These are phyloP conservation scores for Sinocyclocheilus rhinocerous DNA, from an alignment of 2,113 vertebrate genomes.

Conservation along the genomic window DNA sequence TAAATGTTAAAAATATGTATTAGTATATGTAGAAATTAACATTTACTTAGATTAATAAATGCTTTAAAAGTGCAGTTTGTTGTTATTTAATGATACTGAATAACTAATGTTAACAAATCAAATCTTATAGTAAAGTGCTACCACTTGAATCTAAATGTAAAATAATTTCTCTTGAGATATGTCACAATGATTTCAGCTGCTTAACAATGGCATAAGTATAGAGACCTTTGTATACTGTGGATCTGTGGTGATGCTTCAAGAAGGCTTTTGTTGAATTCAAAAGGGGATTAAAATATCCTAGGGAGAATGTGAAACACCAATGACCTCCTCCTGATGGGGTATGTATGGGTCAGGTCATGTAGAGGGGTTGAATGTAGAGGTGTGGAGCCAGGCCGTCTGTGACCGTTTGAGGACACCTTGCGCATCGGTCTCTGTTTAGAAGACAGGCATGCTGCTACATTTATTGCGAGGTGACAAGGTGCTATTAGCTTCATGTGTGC, in stretches of 20 bases:
- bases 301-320: neutral
- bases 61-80: neutral
- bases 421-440: constrained; percentile 22
- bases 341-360: neutral
- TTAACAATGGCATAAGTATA: neutral
- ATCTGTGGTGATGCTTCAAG: neutral
- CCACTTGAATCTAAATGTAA: neutral
- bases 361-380: neutral
- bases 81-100: neutral
- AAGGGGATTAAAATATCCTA: constrained; percentile 14
- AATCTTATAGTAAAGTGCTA: neutral
- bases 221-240: neutral
- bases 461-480: constrained; percentile 37
- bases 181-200: neutral
- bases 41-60: neutral
- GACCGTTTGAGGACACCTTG: constrained; percentile 29
- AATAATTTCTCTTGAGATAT: neutral
- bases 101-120: neutral
- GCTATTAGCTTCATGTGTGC: constrained; percentile 31
- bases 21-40: neutral
- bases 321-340: neutral
- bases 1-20: neutral
- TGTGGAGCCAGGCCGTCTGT: neutral
- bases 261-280: neutral
- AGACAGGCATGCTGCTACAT: constrained; percentile 29